These are phyloP conservation scores for Gadopsis marmoratus DNA, from an alignment of 2,797 vertebrate genomes.

Conservation along the genomic window DNA sequence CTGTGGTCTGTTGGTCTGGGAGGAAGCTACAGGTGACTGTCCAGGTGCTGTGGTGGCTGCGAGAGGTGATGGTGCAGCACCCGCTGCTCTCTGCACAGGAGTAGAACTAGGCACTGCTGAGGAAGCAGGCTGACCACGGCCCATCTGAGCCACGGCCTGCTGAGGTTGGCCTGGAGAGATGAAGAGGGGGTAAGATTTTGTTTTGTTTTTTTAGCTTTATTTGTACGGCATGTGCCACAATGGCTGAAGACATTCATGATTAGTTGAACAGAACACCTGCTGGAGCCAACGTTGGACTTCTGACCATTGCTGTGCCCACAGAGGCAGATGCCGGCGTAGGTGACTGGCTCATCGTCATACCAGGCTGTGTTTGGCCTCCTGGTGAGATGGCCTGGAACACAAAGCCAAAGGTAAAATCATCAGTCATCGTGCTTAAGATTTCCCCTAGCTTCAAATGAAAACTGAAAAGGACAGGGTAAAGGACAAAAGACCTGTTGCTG, in stretches of 20 bases:
- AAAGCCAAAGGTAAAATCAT: slow-evolving; percentile 11
- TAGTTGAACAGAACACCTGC: slow-evolving; percentile 87
- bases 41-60: slow-evolving; percentile 71
- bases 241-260: slow-evolving; percentile 39
- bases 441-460: not conserved
- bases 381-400: slow-evolving; percentile 82
- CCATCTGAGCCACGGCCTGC: slow-evolving; percentile 88
- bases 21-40: slow-evolving; percentile 58
- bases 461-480: not conserved
- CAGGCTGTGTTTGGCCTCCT: slow-evolving; percentile 87
- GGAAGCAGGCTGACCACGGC: slow-evolving; percentile 87
- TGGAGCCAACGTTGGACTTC: slow-evolving; percentile 88
- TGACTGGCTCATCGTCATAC: slow-evolving; percentile 87
- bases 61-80: slow-evolving; percentile 76
- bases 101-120: slow-evolving; percentile 83
- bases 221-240: not conserved
- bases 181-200: not conserved
- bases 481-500: slow-evolving; percentile 81
- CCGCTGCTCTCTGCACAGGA: slow-evolving; percentile 82
- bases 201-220: not conserved
- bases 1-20: slow-evolving; percentile 87
- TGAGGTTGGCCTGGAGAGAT: slow-evolving; percentile 86
- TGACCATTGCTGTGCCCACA: slow-evolving; percentile 88
- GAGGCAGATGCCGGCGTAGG: slow-evolving; percentile 82
- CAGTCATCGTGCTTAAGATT: not conserved